Evolutionary conservation across 2,797 vertebrate species (phyloP).

Genomic region (Alcedo quadribrachys): DNA sequence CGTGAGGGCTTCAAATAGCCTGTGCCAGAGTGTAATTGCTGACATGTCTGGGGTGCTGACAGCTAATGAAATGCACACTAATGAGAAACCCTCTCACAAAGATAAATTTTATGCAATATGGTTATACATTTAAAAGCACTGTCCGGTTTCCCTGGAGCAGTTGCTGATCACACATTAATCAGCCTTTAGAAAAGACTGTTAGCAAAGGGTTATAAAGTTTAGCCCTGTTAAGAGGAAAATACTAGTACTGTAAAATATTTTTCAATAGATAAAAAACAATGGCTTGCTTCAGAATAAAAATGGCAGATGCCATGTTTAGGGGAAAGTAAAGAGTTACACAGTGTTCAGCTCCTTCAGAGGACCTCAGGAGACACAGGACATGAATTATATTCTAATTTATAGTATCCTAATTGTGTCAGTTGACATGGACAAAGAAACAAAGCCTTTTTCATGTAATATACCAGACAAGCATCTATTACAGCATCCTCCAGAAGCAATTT

Average conservation of each 20-base stretch:
- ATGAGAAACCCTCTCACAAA: not conserved
- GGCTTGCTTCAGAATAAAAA: not conserved
- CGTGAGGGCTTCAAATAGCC: not conserved
- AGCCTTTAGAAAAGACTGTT: constrained; percentile 44
- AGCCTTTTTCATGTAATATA: constrained; percentile 26
- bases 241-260: not conserved
- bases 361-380: not conserved
- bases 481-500: constrained; percentile 64
- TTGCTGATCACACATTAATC: constrained; percentile 28
- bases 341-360: not conserved
- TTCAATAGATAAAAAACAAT: not conserved
- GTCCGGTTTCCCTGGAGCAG: not conserved
- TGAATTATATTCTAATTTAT: not conserved
- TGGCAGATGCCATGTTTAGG: not conserved
- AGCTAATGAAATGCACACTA: not conserved
- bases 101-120: constrained; percentile 25
- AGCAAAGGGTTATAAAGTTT: constrained; percentile 23
- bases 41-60: not conserved
- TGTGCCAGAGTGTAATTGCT: not conserved
- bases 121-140: constrained; percentile 1
- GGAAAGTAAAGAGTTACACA: not conserved
- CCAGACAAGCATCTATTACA: constrained; percentile 63
- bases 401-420: constrained; percentile 61
- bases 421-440: constrained; percentile 71
- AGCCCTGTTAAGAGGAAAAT: not conserved